Conservation (phyloP, 2,797 vertebrate genomes). For the Falco naumanni region DNA sequence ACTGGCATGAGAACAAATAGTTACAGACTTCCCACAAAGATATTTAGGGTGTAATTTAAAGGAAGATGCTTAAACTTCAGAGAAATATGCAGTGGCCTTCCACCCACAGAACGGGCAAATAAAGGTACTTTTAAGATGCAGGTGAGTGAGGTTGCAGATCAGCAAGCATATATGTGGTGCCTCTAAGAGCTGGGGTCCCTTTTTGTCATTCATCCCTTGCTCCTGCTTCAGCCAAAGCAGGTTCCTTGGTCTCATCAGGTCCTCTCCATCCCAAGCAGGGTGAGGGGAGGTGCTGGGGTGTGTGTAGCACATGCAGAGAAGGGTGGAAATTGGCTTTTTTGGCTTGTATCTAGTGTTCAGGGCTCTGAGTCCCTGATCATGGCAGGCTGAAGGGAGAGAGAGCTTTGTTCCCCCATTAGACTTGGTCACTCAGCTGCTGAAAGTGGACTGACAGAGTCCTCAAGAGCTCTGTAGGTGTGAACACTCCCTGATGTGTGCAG, state of each 20-base stretch:
- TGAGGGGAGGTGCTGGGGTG: neutral
- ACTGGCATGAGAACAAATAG: neutral
- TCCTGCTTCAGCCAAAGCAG: neutral
- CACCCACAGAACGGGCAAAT: neutral
- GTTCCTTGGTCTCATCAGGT: neutral
- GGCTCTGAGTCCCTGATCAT: neutral
- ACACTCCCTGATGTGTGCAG: accelerated
- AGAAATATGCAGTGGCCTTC: neutral
- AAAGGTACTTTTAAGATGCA: neutral
- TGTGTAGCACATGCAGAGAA: neutral
- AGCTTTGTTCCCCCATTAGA: accelerated
- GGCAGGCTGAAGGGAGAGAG: neutral
- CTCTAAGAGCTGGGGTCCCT: neutral
- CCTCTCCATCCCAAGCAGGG: neutral
- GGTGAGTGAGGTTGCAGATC: neutral
- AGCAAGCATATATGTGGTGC: neutral
- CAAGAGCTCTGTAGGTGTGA: neutral
- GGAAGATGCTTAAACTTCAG: neutral
- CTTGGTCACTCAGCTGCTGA: neutral
- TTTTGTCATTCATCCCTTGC: neutral
- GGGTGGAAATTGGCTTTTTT: accelerated
- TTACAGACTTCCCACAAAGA: neutral
- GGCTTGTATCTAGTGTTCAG: neutral
- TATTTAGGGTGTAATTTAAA: neutral
- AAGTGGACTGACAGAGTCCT: neutral